Conservation (phyloP, 2,888 invertebrate genomes). For the Myopa tessellatipennis region DNA sequence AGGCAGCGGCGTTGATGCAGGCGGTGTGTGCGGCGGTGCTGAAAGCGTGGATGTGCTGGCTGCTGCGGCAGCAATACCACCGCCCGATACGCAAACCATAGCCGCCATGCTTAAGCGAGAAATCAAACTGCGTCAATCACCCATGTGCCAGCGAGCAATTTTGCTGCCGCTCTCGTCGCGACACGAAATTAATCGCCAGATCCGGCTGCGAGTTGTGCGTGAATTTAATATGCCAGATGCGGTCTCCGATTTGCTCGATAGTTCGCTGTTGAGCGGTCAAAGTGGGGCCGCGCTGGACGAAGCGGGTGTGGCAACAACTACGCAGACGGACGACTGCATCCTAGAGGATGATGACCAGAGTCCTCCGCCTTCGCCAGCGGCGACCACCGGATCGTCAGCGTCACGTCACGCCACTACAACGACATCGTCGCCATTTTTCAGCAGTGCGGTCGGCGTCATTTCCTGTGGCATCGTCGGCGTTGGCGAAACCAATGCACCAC, state of each 20-base stretch:
- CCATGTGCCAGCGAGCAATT: conserved; percentile 83
- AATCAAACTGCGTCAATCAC: conserved; percentile 82
- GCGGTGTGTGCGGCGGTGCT: conserved; percentile 60
- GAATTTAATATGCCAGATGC: conserved; percentile 94
- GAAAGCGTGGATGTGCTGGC: conserved; percentile 75
- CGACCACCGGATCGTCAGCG: conserved; percentile 54
- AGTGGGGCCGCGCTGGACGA: conserved; percentile 49
- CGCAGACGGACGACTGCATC: conserved; percentile 59
- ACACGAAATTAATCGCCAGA: conserved; percentile 81
- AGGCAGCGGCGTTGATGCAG: conserved; percentile 56
- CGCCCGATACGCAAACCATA: conserved; percentile 82
- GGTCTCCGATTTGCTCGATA: conserved; percentile 81
- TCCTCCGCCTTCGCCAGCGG: conserved; percentile 69
- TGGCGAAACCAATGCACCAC: conserved; percentile 56
- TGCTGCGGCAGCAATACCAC: conserved; percentile 76
- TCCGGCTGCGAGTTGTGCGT: conserved; percentile 89
- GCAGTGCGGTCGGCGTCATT: conserved; percentile 50
- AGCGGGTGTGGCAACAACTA: conserved; percentile 54
- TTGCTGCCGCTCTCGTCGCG: conserved; percentile 80
- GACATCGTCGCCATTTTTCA: conserved; percentile 53
- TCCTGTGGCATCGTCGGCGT: conserved; percentile 55
- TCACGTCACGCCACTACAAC: conserved; percentile 61
- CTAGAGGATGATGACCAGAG: conserved; percentile 64
- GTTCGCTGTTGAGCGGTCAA: conserved; percentile 62
- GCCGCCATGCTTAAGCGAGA: conserved; percentile 86